Conservation (phyloP, 1,140 invertebrate genomes). For the Drosophila lini region DNA sequence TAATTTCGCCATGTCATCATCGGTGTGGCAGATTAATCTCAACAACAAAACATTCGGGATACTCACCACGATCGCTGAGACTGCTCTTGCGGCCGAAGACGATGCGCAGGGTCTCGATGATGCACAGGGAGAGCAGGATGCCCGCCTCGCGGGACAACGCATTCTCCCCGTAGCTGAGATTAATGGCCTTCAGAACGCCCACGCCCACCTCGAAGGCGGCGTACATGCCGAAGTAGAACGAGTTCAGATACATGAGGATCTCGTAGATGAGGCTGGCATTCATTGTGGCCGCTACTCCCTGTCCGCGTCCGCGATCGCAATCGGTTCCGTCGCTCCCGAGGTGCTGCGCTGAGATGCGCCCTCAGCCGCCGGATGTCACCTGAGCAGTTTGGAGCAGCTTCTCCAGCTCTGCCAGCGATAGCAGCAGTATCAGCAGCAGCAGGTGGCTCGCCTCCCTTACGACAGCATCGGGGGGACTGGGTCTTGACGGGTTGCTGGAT, state of each 20-base stretch:
- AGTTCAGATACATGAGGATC: constrained; percentile 92
- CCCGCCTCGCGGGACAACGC: constrained; percentile 91
- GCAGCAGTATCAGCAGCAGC: constrained; percentile 47
- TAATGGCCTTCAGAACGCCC: constrained; percentile 90
- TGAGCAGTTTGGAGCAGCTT: constrained; percentile 64
- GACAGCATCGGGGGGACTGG: constrained; percentile 25
- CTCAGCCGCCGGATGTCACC: constrained; percentile 56
- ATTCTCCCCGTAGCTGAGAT: constrained; percentile 90
- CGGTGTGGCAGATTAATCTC: constrained; percentile 19
- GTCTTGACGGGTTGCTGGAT: constrained; percentile 23
- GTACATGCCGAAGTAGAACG: constrained; percentile 94
- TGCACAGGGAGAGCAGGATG: constrained; percentile 90
- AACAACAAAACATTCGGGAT: not conserved
- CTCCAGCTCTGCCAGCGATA: constrained; percentile 29
- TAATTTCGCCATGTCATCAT: constrained; percentile 69
- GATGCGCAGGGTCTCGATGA: constrained; percentile 91
- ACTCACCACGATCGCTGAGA: constrained; percentile 91
- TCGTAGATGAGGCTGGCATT: constrained; percentile 92
- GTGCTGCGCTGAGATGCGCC: constrained; percentile 34
- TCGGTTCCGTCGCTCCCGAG: constrained; percentile 18
- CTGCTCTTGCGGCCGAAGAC: constrained; percentile 93
- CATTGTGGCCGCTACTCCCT: constrained; percentile 52
- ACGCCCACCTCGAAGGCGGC: constrained; percentile 91
- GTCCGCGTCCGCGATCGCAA: constrained; percentile 12
- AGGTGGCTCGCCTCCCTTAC: constrained; percentile 60